A percentile compares a stretch with the other conserved stretches of the same genome.
Evolutionary conservation across 2,113 vertebrate species (phyloP).

Genomic region (Eira barbara): DNA sequence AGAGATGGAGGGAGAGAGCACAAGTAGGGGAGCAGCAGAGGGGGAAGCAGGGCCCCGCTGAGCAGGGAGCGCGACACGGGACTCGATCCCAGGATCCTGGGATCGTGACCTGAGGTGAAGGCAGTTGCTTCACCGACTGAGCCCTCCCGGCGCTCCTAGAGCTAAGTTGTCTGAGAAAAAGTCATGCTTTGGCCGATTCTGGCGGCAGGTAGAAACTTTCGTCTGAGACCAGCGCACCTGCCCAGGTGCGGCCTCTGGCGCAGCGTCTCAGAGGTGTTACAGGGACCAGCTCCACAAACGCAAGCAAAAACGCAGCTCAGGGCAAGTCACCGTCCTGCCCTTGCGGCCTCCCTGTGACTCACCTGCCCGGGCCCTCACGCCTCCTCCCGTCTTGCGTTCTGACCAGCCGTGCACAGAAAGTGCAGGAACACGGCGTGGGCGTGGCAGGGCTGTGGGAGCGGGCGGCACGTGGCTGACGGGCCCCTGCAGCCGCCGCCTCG

Average conservation of each 20-base stretch:
- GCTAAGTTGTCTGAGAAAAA: neutral
- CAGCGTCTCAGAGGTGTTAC: neutral
- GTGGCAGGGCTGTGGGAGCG: accelerated
- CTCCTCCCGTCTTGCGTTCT: neutral
- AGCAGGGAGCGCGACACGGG: neutral
- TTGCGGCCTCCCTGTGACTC: neutral
- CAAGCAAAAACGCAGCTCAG: too few relatives aligned
- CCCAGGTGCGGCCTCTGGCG: accelerated
- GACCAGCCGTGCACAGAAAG: too few relatives aligned
- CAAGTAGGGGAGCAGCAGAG: neutral
- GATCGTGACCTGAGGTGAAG: too few relatives aligned
- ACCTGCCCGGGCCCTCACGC: neutral
- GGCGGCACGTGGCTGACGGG: neutral
- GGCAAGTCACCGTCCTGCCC: neutral
- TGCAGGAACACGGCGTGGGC: too few relatives aligned
- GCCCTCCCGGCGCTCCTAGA: neutral
- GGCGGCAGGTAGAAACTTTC: neutral
- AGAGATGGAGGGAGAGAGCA: neutral
- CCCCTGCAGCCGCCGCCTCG: accelerated
- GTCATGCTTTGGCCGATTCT: too few relatives aligned
- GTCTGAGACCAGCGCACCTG: neutral
- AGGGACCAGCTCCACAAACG: neutral
- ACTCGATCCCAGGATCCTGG: neutral
- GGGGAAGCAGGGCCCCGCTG: neutral
- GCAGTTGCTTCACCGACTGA: neutral